Base-by-base conservation (phyloP, 2,797 vertebrate genomes). In the Acipenser oxyrinchus region DNA sequence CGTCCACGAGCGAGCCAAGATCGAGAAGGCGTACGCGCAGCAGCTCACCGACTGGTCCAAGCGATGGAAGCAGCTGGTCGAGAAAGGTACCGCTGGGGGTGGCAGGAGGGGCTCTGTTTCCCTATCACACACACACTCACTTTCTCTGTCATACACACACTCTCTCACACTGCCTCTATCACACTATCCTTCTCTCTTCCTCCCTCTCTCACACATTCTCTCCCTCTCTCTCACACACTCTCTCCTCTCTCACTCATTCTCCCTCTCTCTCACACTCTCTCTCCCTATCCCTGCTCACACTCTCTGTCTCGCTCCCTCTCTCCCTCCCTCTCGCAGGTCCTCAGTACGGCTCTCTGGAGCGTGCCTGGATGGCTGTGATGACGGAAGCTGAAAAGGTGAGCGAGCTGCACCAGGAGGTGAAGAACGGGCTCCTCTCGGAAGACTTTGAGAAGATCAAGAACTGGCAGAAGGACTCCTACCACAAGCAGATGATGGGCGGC, bases 401-500 rank as follows among this genome's bases (percentile, higher is more conserved):
- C 4, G 96, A 97, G 55, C 88, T 98, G 74, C 96, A 98, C 79
- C 95, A 96, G 80, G 95, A 96, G 0, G 82, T 97, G 81, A 98
- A 92, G 83, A 95, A 94, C 84, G 85, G 69, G 69, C 85, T 99
- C 76, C 79, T 95, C 68, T 93, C 86, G 0, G 91, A 93, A 0
- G 96, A 96, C 83, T 91, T 98, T 0, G 96, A 98, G 84, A 99
- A 98, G 81, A 92, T 99, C 77, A 96, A 96, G 88, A 98, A 96
- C 87, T 99, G 96, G 96, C 96, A 99, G 87, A 99, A 99, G 77
- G 96, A 99, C 0, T 88, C 88, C 23, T 99, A 95, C 84, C 96
- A 99, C 89, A 99, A 99, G 75, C 96, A 99, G 86, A 97, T 99
- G 88, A 99, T 99, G 87, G 96, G 96, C 1, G 92, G 96, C 75